Evolutionary conservation across 2,797 vertebrate genomes (phyloP), one percentile per base, ranked within the genome.

Genomic region (Okamejei kenojei): DNA sequence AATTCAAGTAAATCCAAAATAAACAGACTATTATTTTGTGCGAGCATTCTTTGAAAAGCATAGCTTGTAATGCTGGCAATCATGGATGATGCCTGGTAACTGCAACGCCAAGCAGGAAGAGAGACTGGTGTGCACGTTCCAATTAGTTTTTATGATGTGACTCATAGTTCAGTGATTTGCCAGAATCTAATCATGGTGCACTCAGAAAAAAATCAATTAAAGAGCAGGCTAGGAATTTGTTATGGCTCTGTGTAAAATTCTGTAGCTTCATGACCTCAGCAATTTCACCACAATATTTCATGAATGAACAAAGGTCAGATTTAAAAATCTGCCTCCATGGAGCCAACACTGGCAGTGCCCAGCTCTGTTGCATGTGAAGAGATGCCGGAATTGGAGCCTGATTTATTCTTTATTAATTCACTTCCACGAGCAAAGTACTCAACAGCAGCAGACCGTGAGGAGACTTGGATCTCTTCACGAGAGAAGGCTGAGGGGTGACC

Each of bases 241-340:
- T 94, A 94, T 94, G 94, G 94, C 93, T 93, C 94, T 94, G 74
- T 94, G 93, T 94, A 94, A 94, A 93, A 95, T 88, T 32, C 73
- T 81, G 94, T 90, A 94, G 95, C 91, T 94, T 81, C 93, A 94
- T 95, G 94, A 95, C 93, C 94, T 95, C 94, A 94, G 94, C 90
- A 94, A 93, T 93, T 93, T 95, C 73, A 94, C 95, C 94, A 94
- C 93, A 93, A 26, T 93, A 94, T 94, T 94, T 96, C 94, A 94
- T 95, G 94, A 96, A 96, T 95, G 94, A 95, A 96, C 96, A 96
- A 96, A 96, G 95, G 94, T 93, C 88, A 13, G 84, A 21, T 94
- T 95, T 96, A 96, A 94, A 95, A 95, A 93, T 92, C 93, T 93
- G 94, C 94, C 94, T 93, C 15, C 84, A 65, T n/a, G 21, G n/a